Evolutionary conservation across 2,888 invertebrate species (phyloP).

Genomic region (Phrixothrix hirtus): DNA sequence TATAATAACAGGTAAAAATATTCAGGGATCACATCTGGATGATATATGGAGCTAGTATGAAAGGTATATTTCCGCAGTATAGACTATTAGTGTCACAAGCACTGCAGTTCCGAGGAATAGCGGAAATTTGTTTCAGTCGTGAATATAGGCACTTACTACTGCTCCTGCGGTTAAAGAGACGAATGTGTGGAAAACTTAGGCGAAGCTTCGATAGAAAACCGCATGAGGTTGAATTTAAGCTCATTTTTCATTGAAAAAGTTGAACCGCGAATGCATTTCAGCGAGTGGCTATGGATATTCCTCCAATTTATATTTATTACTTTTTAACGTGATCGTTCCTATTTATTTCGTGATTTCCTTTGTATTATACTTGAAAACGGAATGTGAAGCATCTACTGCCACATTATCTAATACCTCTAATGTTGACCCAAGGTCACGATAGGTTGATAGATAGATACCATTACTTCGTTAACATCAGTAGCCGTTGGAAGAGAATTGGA

Average conservation of each 20-base stretch:
- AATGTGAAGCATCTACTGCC: slow-evolving; percentile 31
- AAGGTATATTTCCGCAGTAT: slow-evolving; percentile 44
- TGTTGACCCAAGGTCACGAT: slow-evolving; percentile 30
- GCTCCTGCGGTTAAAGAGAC: slow-evolving; percentile 29
- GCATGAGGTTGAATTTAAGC: slow-evolving; percentile 46
- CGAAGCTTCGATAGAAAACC: slow-evolving; percentile 42
- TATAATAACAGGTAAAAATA: slow-evolving; percentile 25
- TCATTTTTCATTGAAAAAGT: slow-evolving; percentile 43
- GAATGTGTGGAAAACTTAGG: slow-evolving; percentile 34
- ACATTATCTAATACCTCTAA: slow-evolving; percentile 22
- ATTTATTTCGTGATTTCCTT: slow-evolving; percentile 31
- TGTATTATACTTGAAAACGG: slow-evolving; percentile 22
- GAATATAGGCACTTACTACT: slow-evolving; percentile 36
- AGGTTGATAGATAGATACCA: too few relatives aligned
- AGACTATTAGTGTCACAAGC: slow-evolving; percentile 49
- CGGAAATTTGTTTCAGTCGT: slow-evolving; percentile 46
- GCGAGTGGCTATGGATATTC: slow-evolving; percentile 19
- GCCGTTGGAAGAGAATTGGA: slow-evolving; percentile 28
- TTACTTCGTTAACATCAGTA: slow-evolving; percentile 35
- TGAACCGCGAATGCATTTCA: slow-evolving; percentile 34
- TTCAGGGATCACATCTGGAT: slow-evolving; percentile 19
- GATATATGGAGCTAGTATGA: slow-evolving; percentile 22
- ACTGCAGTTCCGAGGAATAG: slow-evolving; percentile 39
- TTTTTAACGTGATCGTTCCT: slow-evolving; percentile 29
- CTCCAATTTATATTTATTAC: slow-evolving; percentile 30